Percentiles rank a stretch among this genome's conserved stretches.
Evolutionary conservation across 2,797 vertebrate genomes (phyloP).

Genomic region (Gambusia yucatana): DNA sequence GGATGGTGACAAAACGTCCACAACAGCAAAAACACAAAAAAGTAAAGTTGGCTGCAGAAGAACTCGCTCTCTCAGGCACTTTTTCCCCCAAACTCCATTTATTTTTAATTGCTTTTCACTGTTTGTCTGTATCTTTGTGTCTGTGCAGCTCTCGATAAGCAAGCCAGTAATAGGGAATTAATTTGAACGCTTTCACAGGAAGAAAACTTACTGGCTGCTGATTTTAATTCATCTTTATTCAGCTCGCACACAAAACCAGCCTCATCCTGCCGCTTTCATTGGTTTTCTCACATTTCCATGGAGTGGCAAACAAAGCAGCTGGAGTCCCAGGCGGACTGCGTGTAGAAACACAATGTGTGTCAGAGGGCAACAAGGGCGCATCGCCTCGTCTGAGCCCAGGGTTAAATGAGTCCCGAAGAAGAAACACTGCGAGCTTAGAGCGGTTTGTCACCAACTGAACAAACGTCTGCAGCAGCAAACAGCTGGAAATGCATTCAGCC

Average conservation of each 20-base stretch:
- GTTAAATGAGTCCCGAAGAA: neutral
- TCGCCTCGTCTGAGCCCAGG: neutral
- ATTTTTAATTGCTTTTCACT: constrained; percentile 75
- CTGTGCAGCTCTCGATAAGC: constrained; percentile 66
- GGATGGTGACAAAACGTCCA: constrained; percentile 48
- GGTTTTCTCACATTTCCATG: constrained; percentile 22
- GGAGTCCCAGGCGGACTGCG: neutral
- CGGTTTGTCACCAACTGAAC: neutral
- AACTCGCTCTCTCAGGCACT: constrained; percentile 57
- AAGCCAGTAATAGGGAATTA: constrained; percentile 66
- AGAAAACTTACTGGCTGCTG: constrained; percentile 13
- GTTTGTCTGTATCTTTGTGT: constrained; percentile 69
- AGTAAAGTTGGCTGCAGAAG: constrained; percentile 15
- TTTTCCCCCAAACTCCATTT: constrained; percentile 60
- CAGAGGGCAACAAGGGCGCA: constrained; percentile 1
- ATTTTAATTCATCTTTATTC: constrained; percentile 16
- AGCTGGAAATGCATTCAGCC: neutral
- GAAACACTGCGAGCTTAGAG: neutral
- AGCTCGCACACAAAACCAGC: neutral
- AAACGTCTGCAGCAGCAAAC: neutral
- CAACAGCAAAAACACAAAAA: constrained; percentile 26
- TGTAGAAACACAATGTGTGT: constrained; percentile 33
- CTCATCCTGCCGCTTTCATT: constrained; percentile 17
- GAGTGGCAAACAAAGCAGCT: constrained; percentile 34
- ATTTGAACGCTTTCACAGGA: constrained; percentile 68